phyloP scores from a whole-genome alignment of 2,888 invertebrate genomes.

The Metalampra italica region DNA sequence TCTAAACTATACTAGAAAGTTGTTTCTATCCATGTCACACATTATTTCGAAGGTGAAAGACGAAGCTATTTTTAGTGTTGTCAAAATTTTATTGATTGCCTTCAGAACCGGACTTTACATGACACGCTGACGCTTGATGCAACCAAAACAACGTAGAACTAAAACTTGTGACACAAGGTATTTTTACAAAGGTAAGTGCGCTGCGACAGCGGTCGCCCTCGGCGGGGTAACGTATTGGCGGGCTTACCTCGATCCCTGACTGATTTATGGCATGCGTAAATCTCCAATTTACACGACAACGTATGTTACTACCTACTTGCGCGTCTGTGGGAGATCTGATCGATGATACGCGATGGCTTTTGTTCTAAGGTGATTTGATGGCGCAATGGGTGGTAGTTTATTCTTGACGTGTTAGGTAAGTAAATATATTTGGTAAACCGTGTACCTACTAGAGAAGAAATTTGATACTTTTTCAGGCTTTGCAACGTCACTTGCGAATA shows the following conservation, averaged over 20 bases:
- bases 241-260: slow-evolving; percentile 68
- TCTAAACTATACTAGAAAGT: too few relatives aligned
- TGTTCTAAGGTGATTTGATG: slow-evolving; percentile 13
- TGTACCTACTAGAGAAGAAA: too few relatives aligned
- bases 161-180: background rate
- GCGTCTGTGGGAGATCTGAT: slow-evolving; percentile 39
- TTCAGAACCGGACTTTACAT: too few relatives aligned
- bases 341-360: slow-evolving; percentile 37
- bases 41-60: too few relatives aligned
- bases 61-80: too few relatives aligned
- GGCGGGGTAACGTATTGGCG: slow-evolving; percentile 58
- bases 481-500: too few relatives aligned
- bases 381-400: background rate
- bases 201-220: slow-evolving; percentile 46
- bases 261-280: slow-evolving; percentile 73
- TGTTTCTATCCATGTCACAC: too few relatives aligned
- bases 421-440: too few relatives aligned
- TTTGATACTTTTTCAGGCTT: too few relatives aligned
- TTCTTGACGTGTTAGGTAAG: background rate
- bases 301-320: slow-evolving; percentile 29
- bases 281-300: slow-evolving; percentile 72
- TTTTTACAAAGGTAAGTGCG: slow-evolving; percentile 23
- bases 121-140: too few relatives aligned
- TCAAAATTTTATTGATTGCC: too few relatives aligned
- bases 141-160: too few relatives aligned